Evolutionary conservation across 2,113 vertebrate genomes (phyloP).

Genomic region (Clarias batrachus): DNA sequence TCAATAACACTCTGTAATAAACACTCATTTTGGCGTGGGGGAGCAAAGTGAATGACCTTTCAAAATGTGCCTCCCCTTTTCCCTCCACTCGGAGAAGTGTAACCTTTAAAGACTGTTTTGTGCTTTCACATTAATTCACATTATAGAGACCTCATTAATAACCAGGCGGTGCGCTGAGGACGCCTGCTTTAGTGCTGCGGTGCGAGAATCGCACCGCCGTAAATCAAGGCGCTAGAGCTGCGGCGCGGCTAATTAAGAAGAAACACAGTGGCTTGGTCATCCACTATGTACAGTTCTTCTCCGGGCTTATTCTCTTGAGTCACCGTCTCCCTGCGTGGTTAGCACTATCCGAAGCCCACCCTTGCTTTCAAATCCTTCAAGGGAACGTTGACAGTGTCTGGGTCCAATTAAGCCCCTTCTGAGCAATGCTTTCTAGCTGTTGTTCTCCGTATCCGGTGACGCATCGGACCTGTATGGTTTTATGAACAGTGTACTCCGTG

Average conservation of each 20-base stretch:
- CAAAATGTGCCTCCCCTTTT: conserved; percentile 70
- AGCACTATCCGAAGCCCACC: conserved; percentile 22
- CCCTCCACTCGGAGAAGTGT: conserved; percentile 68
- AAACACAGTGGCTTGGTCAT: conserved; percentile 52
- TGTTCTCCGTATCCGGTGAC: conserved; percentile 52
- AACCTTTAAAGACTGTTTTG: conserved; percentile 81
- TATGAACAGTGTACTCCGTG: neutral
- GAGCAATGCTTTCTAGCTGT: conserved; percentile 34
- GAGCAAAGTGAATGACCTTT: conserved; percentile 74
- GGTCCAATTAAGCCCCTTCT: conserved; percentile 65
- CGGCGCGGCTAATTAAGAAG: conserved; percentile 73
- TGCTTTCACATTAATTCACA: conserved; percentile 78
- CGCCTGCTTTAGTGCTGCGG: conserved; percentile 25
- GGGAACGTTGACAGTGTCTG: conserved; percentile 51
- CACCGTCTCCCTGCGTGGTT: conserved; percentile 23
- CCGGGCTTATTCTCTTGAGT: conserved; percentile 7
- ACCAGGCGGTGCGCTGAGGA: conserved; percentile 48
- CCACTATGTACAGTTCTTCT: conserved; percentile 26
- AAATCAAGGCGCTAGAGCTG: conserved; percentile 65
- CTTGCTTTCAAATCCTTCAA: conserved; percentile 10
- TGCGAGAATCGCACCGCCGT: conserved; percentile 58
- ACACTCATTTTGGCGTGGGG: conserved; percentile 68
- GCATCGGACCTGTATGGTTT: conserved; percentile 55
- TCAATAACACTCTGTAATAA: conserved; percentile 76
- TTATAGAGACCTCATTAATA: conserved; percentile 79